Base-by-base conservation (phyloP, 2,888 invertebrate genomes). In the Drosophila buzzatii region DNA sequence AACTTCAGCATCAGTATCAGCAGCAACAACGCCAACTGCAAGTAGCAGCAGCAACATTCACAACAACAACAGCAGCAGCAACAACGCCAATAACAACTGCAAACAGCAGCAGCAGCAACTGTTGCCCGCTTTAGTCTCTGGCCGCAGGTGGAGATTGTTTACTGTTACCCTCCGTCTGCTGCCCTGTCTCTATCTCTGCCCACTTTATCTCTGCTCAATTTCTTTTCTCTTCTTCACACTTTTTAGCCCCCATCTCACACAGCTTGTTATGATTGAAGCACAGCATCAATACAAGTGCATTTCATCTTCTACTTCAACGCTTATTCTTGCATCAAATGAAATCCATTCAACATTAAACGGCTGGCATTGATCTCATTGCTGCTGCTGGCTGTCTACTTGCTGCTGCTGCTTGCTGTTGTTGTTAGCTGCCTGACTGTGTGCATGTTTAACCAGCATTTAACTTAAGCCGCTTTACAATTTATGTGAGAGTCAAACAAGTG, bases 401-500 rank as follows among this genome's bases (percentile, higher is more conserved):
- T 42, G 56, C 27, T 69, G 65, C 33, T 55, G 58, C 10, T 57
- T 67, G 64, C 12, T 55, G 61, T 10, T 56, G 51, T 16, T 65
- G 65, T 27, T 47, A 68, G 76, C 66, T 80, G 23, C 3, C 27
- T 49, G 31, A n/a, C 49, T 31, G 31, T n/a, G n/a, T 49, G 31
- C 49, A 49, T 49, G 73, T 76, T 85, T 85, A 76, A 83, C 73
- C 83, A 79, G 73, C 83, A 83, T 83, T 85, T 81, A 88, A 76
- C 76, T 78, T 79, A 85, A 88, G 85, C 85, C 74, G 81, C 82
- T 85, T 77, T 79, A 76, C 79, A 69, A 81, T 85, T 77, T 75
- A 73, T 79, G 68, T 79, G 76, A 59, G 76, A 72, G 81, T 55
- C 52, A 18, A 58, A 37, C 66, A 76, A 69, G 65, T 47, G 59